Evolutionary conservation across 2,113 vertebrate genomes (phyloP).

Genomic region (Proteles cristata): DNA sequence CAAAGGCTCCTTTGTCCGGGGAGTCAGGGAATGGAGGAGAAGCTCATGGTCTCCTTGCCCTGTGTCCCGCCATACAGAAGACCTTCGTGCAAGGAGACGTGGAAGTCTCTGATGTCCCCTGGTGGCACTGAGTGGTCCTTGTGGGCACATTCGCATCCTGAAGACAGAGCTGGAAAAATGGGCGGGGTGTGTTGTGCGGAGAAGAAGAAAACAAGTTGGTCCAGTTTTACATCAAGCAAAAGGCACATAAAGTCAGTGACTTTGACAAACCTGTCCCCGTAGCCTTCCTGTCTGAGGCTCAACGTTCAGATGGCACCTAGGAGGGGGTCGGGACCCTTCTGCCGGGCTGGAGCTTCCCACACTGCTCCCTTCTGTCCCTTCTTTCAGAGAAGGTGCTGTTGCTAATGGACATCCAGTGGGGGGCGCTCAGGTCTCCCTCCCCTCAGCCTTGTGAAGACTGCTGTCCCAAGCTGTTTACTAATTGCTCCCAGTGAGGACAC

Average conservation of each 20-base stretch:
- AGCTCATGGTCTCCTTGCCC: not conserved
- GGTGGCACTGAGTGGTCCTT: not conserved
- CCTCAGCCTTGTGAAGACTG: fast-evolving
- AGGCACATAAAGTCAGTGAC: not conserved
- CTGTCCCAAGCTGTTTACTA: not conserved
- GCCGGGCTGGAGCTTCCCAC: too few species aligned
- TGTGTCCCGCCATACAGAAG: not conserved
- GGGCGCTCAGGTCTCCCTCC: not conserved
- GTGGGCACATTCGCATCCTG: not conserved
- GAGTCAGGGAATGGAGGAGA: not conserved
- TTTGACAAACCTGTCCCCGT: not conserved
- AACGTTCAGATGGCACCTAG: not conserved
- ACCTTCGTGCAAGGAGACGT: too few species aligned
- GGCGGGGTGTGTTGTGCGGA: not conserved
- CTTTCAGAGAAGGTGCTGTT: not conserved
- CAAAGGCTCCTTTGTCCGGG: not conserved
- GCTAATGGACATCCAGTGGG: too few species aligned
- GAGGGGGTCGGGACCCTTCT: not conserved
- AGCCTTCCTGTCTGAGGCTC: not conserved
- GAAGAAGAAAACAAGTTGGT: not conserved
- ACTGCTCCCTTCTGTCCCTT: too few species aligned
- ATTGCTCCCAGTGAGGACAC: fast-evolving
- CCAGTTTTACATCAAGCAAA: not conserved
- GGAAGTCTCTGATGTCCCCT: not conserved
- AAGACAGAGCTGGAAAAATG: not conserved